Base-by-base conservation (phyloP, 1,140 invertebrate genomes). In the Goniozus legneri region DNA sequence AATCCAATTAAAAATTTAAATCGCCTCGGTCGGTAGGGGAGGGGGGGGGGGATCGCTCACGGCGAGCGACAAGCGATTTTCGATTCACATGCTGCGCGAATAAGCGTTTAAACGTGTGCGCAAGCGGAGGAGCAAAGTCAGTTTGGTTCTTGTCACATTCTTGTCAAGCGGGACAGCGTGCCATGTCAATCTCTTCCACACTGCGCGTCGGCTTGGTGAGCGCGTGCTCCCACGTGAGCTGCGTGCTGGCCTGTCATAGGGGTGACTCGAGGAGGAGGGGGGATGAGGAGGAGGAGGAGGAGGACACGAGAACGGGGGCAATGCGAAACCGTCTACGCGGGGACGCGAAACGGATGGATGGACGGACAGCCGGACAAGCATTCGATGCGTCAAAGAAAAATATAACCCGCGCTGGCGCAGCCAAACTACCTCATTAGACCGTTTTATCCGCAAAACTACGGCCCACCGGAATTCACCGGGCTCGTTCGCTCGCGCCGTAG, bases 371-470 rank as follows among this genome's bases (percentile, higher is more conserved):
- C 49, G 55, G 55, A 72, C 71, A 73, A 66, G 60, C 63, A 60
- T 59, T 65, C 65, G 70, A 73, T 76, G 69, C 70, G 72, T 73
- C 70, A 72, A 69, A 73, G 71, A 75, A 71, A 75, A 73, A 74
- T 75, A 74, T 74, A 76, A 74, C 69, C 69, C 54, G 48, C 58
- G 57, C 60, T 65, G 60, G 66, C 65, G 65, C 63, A 64, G 60
- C 60, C 62, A 56, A 70, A 68, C 66, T 71, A 67, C 69, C 71
- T 76, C 73, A 72, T 76, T 76, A 76, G 71, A 69, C 58, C 55
- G 52, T 60, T 65, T 71, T 69, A 73, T 64, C 64, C 61, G 63
- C 59, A 50, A 64, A 75, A 52, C 33, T 49, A 44, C 31, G 51
- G 37, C 48, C 33, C 50, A 45, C 15, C 19, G 33, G 21, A 54